These are phyloP conservation scores for Orchestes rusci DNA, from an alignment of 2,888 invertebrate genomes.

Conservation along the genomic window DNA sequence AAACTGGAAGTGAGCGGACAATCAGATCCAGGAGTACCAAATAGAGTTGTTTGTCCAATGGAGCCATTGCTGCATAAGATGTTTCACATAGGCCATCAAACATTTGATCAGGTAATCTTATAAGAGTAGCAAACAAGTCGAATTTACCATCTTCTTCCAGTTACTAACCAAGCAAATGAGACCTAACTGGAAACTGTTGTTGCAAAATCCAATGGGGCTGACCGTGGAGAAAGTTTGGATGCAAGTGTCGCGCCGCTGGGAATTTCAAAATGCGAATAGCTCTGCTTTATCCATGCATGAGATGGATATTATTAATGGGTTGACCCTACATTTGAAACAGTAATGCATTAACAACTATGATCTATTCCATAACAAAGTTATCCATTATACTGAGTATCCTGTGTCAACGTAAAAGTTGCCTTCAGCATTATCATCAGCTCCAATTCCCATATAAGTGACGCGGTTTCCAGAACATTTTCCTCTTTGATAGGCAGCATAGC, in stretches of 20 bases:
- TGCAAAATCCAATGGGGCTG: constrained; percentile 47
- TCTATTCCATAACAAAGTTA: too few species aligned
- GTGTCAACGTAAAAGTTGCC: too few species aligned
- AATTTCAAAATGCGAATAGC: constrained; percentile 43
- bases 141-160: constrained; percentile 32
- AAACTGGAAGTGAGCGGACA: constrained; percentile 47
- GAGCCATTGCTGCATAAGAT: constrained; percentile 62
- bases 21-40: constrained; percentile 36
- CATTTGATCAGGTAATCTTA: constrained; percentile 78
- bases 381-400: too few species aligned
- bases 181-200: constrained; percentile 46
- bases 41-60: constrained; percentile 35
- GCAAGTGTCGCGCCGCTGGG: constrained; percentile 47
- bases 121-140: too few species aligned
- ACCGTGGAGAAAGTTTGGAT: constrained; percentile 44
- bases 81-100: constrained; percentile 70
- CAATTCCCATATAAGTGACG: constrained; percentile 23
- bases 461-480: constrained; percentile 19
- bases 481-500: constrained; percentile 16
- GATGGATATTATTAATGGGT: constrained; percentile 36
- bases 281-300: constrained; percentile 32
- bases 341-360: too few species aligned
- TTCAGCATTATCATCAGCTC: too few species aligned
- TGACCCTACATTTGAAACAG: constrained; percentile 35
- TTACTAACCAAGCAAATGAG: constrained; percentile 45